A percentile compares a stretch with the other conserved stretches of the same genome.
phyloP scores from a whole-genome alignment of 1,140 invertebrate species.

The Oryzaephilus surinamensis region DNA sequence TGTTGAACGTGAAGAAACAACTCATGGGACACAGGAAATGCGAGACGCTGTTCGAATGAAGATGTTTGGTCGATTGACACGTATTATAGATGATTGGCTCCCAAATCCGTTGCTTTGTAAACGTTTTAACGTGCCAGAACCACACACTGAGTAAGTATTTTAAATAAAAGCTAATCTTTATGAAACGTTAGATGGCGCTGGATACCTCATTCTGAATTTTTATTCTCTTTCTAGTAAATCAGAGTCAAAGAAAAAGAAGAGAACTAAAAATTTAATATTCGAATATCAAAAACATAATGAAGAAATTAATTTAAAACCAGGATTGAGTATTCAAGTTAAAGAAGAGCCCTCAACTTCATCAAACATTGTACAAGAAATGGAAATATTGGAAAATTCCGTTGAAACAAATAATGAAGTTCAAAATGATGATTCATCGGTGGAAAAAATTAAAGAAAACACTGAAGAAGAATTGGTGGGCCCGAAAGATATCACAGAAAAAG shows the following conservation, averaged over 20 bases:
- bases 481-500: constrained; percentile 29
- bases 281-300: constrained; percentile 30
- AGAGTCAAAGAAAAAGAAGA: constrained; percentile 16
- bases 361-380: constrained; percentile 4
- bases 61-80: constrained; percentile 73
- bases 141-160: constrained; percentile 46
- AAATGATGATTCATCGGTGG: constrained; percentile 3
- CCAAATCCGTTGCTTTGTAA: constrained; percentile 80
- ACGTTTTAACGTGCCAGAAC: constrained; percentile 90
- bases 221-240: not conserved
- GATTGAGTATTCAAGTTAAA: constrained; percentile 11
- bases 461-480: constrained; percentile 28
- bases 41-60: constrained; percentile 64
- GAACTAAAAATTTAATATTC: constrained; percentile 32
- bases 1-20: constrained; percentile 22
- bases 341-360: constrained; percentile 1
- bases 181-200: not conserved
- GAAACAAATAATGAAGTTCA: constrained; percentile 4
- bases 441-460: constrained; percentile 24
- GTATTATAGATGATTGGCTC: constrained; percentile 62
- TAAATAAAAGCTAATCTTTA: not conserved
- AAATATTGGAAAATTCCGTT: not conserved
- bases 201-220: not conserved
- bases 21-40: constrained; percentile 41
- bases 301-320: constrained; percentile 20